Percentiles rank a stretch among this genome's conserved stretches.
Evolutionary conservation across 2,113 vertebrate genomes (phyloP).

Genomic region (Cyprinodon variegatus): DNA sequence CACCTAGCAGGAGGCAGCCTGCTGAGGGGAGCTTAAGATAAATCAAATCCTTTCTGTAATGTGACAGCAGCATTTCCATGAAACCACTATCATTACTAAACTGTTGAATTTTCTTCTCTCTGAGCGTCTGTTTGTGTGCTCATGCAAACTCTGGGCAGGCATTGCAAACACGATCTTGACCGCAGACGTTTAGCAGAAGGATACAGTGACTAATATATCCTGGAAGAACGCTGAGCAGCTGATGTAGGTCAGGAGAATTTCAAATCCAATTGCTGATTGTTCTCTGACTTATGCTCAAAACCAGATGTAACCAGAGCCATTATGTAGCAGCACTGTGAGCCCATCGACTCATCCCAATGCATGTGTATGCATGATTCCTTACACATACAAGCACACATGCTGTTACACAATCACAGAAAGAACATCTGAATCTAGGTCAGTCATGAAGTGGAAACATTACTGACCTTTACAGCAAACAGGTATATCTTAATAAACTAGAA

Average conservation of each 20-base stretch:
- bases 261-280: slow-evolving; percentile 54
- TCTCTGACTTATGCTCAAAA: slow-evolving; percentile 62
- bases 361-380: slow-evolving; percentile 6
- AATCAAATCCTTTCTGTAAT: slow-evolving; percentile 74
- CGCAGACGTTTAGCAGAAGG: slow-evolving; percentile 36
- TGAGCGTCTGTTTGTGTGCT: slow-evolving; percentile 15
- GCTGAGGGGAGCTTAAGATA: slow-evolving; percentile 64
- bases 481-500: neutral
- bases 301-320: slow-evolving; percentile 57
- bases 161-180: slow-evolving; percentile 17
- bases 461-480: slow-evolving; percentile 45
- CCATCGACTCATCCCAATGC: slow-evolving; percentile 11
- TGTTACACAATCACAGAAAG: slow-evolving; percentile 22
- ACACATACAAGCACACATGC: slow-evolving; percentile 9
- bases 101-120: slow-evolving; percentile 50
- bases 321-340: slow-evolving; percentile 36
- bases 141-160: neutral
- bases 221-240: slow-evolving; percentile 48
- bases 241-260: slow-evolving; percentile 71
- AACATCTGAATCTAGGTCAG: slow-evolving; percentile 58
- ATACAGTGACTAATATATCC: slow-evolving; percentile 54
- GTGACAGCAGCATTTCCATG: slow-evolving; percentile 68
- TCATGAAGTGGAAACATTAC: slow-evolving; percentile 21
- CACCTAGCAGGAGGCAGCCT: slow-evolving; percentile 68
- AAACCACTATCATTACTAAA: slow-evolving; percentile 58